Base-by-base conservation (phyloP, 2,888 invertebrate species). In the Leistus spinibarbis region DNA sequence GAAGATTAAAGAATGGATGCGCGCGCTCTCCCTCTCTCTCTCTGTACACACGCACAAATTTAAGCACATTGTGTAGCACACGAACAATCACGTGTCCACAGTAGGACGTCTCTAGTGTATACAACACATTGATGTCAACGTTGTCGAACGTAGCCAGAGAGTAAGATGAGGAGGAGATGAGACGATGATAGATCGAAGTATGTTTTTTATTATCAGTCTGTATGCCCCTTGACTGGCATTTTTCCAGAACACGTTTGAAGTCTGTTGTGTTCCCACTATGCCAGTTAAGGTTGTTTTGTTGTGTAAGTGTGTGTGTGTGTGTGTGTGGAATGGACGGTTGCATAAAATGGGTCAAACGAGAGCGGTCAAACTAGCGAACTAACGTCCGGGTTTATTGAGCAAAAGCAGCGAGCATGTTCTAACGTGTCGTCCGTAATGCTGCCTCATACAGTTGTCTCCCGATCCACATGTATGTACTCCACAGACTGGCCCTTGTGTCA, bases 401-500 rank as follows among this genome's bases (percentile, higher is more conserved):
- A 83, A 81, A 81, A 83, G 84, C 84, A 84, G 84, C 84, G 80
- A 81, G 79, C 80, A 82, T 19, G 40, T 40, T 40, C 60, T 82
- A 81, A 81, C 78, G 76, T 77, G 81, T 81, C 81, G 54, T 67
- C 53, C 54, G 68, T 40, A 64, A 16, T 73, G 69, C 80, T 81
- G 81, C 82, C 88, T 93, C 92, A 94, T 90, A 96, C 95, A 82
- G 95, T 95, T 85, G 95, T 95, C 88, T 95, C 95, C 86, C 95
- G 92, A 88, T 96, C 95, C 88, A 95, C 94, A 87, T 95, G 95
- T 85, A 95, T 95, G 87, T 93, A 95, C 86, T 95, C 95, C 90
- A 95, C 95, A 89, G 94, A 92, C 88, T 94, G 92, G 85, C 91
- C 91, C 87, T 93, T 93, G 83, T 95, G 95, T 95, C 95, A 95